Base-by-base conservation (phyloP, 2,888 invertebrate species). In the Erebia palarica region DNA sequence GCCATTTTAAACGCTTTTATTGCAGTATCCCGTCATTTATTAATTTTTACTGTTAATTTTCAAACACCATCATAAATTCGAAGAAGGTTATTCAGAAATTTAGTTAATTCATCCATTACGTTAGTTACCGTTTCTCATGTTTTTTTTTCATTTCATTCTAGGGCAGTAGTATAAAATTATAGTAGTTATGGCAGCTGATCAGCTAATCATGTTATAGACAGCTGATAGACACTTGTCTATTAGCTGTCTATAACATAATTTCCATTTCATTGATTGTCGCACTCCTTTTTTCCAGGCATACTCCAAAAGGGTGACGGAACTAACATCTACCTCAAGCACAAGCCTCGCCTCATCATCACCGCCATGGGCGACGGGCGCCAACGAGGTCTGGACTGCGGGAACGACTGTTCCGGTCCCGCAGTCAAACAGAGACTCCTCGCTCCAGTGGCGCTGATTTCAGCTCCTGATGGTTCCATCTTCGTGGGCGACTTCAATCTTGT, bases 241-340 rank as follows among this genome's bases (percentile, higher is more conserved):
- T 13, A 13, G 4, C 47, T 47, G 47, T 47, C 10, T 47, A 11
- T 47, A 27, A 27, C 27, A 44, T 3, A 44, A 0, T 44, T 44
- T 44, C 44, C 36, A 36, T 44, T 44, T 44, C 1, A 47, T 47
- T 47, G 47, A 55, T 49, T 21, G 47, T n/a, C 57, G 63, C 36
- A 11, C 1, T 27, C 3, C 59, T 14, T 11, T 8, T 66, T 86
- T 85, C 10, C 85, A 96, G 97, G 98, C 47, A 98, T 99, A 74
- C 94, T 99, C 0, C 99, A 99, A 91, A 98, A 99, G 86, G 99
- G 99, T 44, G 99, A 99, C 82, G 99, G 99, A 13, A 97, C 98
- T 0, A 98, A 98, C 81, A 97, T 98, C 73, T 99, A 98, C 86
- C 90, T 99, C 80, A 98, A 97, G 80, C 97, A 99, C 85, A 97